Conservation (phyloP, 1,140 invertebrate species). For the Trichomalopsis sarcophagae region DNA sequence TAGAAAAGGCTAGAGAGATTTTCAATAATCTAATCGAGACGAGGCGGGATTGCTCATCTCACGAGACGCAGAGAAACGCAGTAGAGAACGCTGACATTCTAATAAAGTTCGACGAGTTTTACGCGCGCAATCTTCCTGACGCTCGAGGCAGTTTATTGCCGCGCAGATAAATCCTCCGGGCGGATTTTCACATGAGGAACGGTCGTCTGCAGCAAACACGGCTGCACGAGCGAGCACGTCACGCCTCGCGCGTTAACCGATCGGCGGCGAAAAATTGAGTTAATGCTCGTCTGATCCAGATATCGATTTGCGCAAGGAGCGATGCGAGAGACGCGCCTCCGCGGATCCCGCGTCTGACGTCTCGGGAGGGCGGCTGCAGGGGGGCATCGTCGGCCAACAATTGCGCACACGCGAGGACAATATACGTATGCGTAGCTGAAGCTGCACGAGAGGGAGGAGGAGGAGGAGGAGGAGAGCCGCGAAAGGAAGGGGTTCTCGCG, state of each 20-base stretch:
- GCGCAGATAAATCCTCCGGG: neutral
- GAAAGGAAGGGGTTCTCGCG: conserved; percentile 10
- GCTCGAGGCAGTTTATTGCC: too few relatives aligned
- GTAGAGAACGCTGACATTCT: too few relatives aligned
- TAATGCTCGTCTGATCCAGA: neutral
- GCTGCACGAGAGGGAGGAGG: neutral
- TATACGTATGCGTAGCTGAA: neutral
- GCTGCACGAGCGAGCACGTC: neutral
- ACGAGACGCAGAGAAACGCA: too few relatives aligned
- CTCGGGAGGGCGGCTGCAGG: neutral
- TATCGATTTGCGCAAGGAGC: neutral
- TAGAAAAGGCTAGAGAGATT: too few relatives aligned
- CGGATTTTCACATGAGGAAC: too few relatives aligned
- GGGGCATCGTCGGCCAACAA: neutral
- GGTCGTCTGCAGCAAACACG: too few relatives aligned
- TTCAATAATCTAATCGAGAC: too few relatives aligned
- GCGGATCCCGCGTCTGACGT: neutral
- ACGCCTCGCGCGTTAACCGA: neutral
- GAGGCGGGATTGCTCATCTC: too few relatives aligned
- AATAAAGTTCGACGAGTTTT: too few relatives aligned
- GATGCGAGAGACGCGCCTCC: neutral
- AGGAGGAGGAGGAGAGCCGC: neutral
- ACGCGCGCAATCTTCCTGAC: too few relatives aligned
- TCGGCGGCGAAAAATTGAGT: neutral
- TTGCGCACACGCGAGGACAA: conserved; percentile 19